Conservation (phyloP, 2,113 vertebrate genomes). For the Eudyptes chrysolophus region DNA sequence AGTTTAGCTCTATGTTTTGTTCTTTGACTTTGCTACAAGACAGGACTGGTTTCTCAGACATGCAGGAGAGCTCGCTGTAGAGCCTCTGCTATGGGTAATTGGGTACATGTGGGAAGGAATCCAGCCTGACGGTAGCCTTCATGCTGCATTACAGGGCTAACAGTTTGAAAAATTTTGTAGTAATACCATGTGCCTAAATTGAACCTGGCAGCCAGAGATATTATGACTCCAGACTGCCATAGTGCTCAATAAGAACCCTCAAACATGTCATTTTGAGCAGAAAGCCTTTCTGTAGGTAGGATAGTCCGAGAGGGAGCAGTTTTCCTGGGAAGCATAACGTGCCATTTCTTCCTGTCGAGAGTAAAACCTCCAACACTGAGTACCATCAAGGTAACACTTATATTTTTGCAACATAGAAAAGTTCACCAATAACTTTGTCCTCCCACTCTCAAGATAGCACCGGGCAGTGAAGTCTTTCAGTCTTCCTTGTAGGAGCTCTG, state of each 20-base stretch:
- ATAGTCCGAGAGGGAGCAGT: not conserved
- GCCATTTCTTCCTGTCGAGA: not conserved
- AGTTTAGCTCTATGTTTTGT: not conserved
- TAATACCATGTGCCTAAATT: not conserved
- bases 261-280: not conserved
- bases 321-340: not conserved
- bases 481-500: not conserved
- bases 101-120: not conserved
- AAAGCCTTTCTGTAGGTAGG: not conserved
- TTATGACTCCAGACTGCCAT: not conserved
- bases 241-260: not conserved
- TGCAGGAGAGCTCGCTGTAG: not conserved
- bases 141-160: not conserved
- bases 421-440: not conserved
- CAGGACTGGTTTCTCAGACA: not conserved
- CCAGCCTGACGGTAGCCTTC: not conserved
- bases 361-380: not conserved
- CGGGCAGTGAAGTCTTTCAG: not conserved
- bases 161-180: not conserved
- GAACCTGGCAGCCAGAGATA: not conserved
- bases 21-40: not conserved
- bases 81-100: not conserved
- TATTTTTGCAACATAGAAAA: not conserved
- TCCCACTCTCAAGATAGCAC: not conserved
- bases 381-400: not conserved